Evolutionary conservation across 2,888 invertebrate genomes (phyloP), one percentile per base, ranked within the genome.

Genomic region (Baronia brevicornis): DNA sequence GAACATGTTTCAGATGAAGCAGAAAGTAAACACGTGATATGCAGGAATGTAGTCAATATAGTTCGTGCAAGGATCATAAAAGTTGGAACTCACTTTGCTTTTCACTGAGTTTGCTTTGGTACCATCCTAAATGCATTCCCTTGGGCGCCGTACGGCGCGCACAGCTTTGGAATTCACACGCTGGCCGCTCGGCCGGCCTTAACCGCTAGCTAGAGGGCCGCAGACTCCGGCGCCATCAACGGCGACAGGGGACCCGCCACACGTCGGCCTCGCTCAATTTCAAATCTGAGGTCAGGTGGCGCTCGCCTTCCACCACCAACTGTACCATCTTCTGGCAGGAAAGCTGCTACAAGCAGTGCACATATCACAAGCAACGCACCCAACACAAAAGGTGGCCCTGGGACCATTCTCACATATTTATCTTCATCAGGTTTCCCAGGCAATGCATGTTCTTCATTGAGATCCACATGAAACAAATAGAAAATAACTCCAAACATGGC

Each of bases 401-500:
- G 98, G 61, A 98, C 91, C 65, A 96, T 79, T 85, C 94, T 84
- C 43, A 89, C 60, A 80, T 84, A 77, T 35, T 69, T 67, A 38
- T 82, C 91, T 41, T 89, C 84, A 15, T 78, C 60, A 6, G 77
- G 71, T 43, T 56, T 54, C 11, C 46, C 68, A 2, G 57, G 41
- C 8, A 48, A 44, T 3, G 65, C 69, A 48, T 87, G 86, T 37
- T 92, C 91, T 51, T 92, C 94, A 67, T 96, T 96, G 60, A 99
- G 86, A 84, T 99, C 96, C 46, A 99, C 98, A 73, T 98, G 95
- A 84, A 98, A 99, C 60, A 98, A 86, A 84, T 97, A 99, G 85
- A 99, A 99, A 56, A 99, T 95, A 48, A 98, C 91, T 8, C 99
- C 99, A 70, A 96, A 99, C 88, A 99, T 93, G 22, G 99, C 99